Conservation (phyloP, 1,140 invertebrate genomes). For the Cardiocondyla obscurior region DNA sequence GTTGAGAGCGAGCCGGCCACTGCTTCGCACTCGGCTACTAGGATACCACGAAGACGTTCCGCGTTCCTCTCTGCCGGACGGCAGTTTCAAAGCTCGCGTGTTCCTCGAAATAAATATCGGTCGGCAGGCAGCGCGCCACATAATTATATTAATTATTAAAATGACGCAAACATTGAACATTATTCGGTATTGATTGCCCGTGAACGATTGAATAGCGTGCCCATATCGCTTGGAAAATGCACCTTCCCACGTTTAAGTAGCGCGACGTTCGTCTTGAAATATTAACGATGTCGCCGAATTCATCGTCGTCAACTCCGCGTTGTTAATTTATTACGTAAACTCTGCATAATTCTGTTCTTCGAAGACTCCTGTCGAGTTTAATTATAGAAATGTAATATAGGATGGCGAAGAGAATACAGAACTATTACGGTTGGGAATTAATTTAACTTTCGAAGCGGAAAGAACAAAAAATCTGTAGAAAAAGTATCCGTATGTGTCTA, state of each 20-base stretch:
- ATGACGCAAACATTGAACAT: not conserved
- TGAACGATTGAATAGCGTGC: not conserved
- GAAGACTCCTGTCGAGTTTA: constrained; percentile 10
- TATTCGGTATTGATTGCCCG: not conserved
- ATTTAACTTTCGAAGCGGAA: not conserved
- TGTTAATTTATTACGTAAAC: constrained; percentile 35
- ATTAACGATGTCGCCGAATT: constrained; percentile 18
- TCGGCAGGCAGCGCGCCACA: not conserved
- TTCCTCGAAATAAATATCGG: not conserved
- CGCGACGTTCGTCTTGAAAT: not conserved
- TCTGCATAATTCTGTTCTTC: not conserved
- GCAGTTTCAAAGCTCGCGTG: not conserved
- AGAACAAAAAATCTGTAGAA: not conserved
- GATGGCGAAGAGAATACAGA: not conserved
- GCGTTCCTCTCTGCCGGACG: constrained; percentile 33
- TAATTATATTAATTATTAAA: not conserved
- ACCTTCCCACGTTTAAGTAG: not conserved
- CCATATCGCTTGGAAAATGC: not conserved
- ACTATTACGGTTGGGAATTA: constrained; percentile 10
- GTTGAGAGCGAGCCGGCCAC: constrained; percentile 40
- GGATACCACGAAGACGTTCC: constrained; percentile 40
- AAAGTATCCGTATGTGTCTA: not conserved
- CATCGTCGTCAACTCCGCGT: not conserved
- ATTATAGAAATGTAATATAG: not conserved
- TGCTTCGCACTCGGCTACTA: constrained; percentile 13